These are phyloP conservation scores for Pomatostomus ruficeps DNA, from an alignment of 2,113 vertebrate species.

Conservation along the genomic window DNA sequence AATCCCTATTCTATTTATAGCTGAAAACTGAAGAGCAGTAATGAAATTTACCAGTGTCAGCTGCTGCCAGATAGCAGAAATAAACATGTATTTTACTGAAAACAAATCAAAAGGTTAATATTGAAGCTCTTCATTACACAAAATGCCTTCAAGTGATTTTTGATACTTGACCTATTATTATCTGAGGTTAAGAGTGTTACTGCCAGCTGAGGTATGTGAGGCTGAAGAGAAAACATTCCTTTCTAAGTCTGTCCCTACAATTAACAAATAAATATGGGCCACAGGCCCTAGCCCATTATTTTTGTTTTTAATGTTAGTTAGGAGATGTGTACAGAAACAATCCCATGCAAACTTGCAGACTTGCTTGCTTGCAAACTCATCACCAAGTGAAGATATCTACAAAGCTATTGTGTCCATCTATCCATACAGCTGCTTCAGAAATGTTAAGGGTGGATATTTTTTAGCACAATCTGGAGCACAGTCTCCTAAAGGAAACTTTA, in stretches of 20 bases:
- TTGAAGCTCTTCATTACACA: background rate
- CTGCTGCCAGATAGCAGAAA: background rate
- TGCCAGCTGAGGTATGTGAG: background rate
- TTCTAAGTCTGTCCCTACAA: background rate
- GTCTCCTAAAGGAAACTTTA: background rate
- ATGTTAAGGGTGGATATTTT: background rate
- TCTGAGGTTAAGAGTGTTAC: background rate
- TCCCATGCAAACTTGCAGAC: background rate
- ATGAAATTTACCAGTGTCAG: background rate
- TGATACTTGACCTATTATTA: background rate
- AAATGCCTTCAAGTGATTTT: background rate
- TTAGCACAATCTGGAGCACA: background rate
- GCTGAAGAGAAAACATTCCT: background rate
- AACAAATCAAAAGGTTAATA: background rate
- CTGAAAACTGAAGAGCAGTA: background rate
- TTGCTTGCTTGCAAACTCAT: background rate
- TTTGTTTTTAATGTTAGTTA: background rate
- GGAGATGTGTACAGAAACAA: background rate
- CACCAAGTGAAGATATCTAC: background rate
- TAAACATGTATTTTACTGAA: background rate
- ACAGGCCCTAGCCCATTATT: accelerated
- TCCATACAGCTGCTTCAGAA: background rate
- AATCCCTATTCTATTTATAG: background rate
- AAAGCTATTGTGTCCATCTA: background rate
- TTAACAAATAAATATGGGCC: background rate